These are phyloP conservation scores for Mactra quadrangularis DNA, from an alignment of 1,140 invertebrate species.

Conservation along the genomic window DNA sequence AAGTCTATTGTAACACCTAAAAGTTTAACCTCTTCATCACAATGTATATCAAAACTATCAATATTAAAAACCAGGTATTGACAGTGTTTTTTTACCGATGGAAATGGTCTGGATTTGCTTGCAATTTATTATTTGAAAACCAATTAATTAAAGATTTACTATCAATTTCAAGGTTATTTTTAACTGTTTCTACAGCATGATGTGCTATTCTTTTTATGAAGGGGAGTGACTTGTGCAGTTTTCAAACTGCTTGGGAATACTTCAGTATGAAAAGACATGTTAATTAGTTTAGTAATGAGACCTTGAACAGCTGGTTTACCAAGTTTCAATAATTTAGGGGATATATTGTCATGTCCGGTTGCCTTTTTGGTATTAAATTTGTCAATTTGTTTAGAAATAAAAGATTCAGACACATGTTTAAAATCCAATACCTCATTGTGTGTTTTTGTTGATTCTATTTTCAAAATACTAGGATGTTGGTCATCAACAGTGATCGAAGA, in stretches of 20 bases:
- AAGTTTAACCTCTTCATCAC: neutral
- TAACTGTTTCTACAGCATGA: neutral
- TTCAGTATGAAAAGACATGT: neutral
- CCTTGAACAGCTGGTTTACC: neutral
- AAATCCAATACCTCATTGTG: neutral
- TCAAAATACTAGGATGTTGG: neutral
- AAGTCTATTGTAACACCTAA: neutral
- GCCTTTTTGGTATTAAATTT: neutral
- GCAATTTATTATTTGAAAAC: too few relatives aligned
- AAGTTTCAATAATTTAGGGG: neutral
- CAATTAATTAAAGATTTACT: neutral
- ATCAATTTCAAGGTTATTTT: neutral
- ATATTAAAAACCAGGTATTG: neutral
- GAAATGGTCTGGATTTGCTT: too few relatives aligned
- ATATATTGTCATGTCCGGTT: neutral
- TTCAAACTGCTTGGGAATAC: too few relatives aligned
- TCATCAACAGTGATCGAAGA: neutral
- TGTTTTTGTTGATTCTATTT: neutral
- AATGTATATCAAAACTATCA: neutral
- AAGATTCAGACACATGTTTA: neutral
- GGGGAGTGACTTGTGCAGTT: too few relatives aligned
- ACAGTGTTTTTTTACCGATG: neutral
- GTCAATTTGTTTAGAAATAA: constrained; percentile 7
- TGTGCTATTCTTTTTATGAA: too few relatives aligned
- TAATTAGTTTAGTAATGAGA: neutral